These are phyloP conservation scores for Penaeus chinensis DNA, from an alignment of 1,140 invertebrate genomes.

Conservation along the genomic window DNA sequence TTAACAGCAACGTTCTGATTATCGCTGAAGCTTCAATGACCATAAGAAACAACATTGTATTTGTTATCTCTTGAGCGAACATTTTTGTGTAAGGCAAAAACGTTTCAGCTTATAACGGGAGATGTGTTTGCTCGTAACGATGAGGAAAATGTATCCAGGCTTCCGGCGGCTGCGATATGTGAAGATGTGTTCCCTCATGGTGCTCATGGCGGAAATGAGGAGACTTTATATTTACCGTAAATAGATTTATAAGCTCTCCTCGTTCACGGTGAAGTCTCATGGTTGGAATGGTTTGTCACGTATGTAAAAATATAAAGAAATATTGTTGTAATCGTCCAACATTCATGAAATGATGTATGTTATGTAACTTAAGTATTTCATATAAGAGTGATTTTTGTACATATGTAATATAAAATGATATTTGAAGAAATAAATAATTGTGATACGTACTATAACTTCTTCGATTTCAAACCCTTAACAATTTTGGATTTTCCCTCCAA, in stretches of 20 bases:
- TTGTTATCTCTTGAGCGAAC: no score
- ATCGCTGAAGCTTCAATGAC: no score
- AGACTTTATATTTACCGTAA: no score
- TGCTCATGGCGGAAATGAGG: no score
- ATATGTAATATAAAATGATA: slow-evolving; percentile 59
- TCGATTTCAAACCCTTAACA: neutral
- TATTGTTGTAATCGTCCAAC: slow-evolving; percentile 4
- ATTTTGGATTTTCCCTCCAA: neutral
- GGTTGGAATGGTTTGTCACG: neutral
- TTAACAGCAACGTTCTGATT: no score
- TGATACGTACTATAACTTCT: slow-evolving; percentile 35
- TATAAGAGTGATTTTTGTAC: slow-evolving; percentile 58
- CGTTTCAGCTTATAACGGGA: no score
- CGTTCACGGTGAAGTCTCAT: neutral
- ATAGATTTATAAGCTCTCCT: neutral
- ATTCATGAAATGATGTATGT: slow-evolving; percentile 25
- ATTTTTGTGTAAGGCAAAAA: no score
- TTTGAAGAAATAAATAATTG: slow-evolving; percentile 60
- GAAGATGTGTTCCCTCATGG: no score
- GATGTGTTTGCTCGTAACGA: no score
- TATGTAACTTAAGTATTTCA: slow-evolving; percentile 47
- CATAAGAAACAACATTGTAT: no score
- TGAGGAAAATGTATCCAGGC: no score
- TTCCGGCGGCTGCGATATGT: no score
- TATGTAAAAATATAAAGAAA: slow-evolving; percentile 3